Evolutionary conservation across 2,113 vertebrate genomes (phyloP).

Genomic region (Alligator sinensis): DNA sequence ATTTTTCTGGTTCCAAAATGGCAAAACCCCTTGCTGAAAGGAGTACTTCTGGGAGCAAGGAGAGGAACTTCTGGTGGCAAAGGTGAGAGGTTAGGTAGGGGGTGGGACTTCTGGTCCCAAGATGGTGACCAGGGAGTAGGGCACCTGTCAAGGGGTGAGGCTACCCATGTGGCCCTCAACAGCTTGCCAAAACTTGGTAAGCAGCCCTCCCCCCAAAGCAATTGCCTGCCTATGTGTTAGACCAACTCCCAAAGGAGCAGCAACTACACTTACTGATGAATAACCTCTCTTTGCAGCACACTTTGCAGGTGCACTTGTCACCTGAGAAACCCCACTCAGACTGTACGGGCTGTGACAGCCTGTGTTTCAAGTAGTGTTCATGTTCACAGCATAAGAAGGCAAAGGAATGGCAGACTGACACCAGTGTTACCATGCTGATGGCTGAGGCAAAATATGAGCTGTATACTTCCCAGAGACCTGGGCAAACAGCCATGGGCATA

Average conservation of each 20-base stretch:
- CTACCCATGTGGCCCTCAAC: too few relatives aligned
- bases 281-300: slow-evolving; percentile 31
- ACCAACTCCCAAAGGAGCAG: background rate
- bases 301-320: background rate
- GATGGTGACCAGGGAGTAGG: too few relatives aligned
- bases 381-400: background rate
- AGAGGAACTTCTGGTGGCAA: too few relatives aligned
- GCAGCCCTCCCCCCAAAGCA: too few relatives aligned
- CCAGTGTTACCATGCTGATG: slow-evolving; percentile 10
- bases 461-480: background rate
- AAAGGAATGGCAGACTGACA: background rate
- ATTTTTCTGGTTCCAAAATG: too few relatives aligned
- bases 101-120: too few relatives aligned
- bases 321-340: slow-evolving; percentile 46
- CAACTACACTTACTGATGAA: slow-evolving; percentile 16
- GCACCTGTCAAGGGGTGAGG: too few relatives aligned
- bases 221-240: too few relatives aligned
- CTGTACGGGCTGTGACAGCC: slow-evolving; percentile 48
- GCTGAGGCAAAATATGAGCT: background rate
- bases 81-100: too few relatives aligned
- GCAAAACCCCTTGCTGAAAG: too few relatives aligned
- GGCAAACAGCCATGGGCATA: background rate
- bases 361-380: background rate
- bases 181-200: too few relatives aligned
- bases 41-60: too few relatives aligned